Evolutionary conservation across 1,140 invertebrate species (phyloP).

Genomic region (Parasteatoda tepidariorum): DNA sequence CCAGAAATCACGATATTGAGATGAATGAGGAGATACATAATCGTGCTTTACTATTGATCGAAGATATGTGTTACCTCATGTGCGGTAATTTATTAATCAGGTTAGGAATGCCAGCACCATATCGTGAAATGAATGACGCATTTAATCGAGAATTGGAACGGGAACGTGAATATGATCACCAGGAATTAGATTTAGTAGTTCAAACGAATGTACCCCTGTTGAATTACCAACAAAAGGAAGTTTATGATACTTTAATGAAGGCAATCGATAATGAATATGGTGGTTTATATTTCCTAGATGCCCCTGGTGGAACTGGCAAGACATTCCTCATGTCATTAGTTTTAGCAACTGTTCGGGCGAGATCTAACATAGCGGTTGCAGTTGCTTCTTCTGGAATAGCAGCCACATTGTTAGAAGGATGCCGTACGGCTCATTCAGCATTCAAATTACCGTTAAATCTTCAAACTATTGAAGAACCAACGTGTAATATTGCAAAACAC

Average conservation of each 20-base stretch:
- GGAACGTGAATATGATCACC: not conserved
- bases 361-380: constrained; percentile 67
- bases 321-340: constrained; percentile 65
- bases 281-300: constrained; percentile 61
- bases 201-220: not conserved
- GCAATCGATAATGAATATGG: not conserved
- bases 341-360: constrained; percentile 53
- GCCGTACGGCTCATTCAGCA: constrained; percentile 71
- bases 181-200: not conserved
- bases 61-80: constrained; percentile 10
- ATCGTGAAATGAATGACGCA: too few relatives aligned
- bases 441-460: constrained; percentile 70
- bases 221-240: not conserved
- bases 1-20: too few relatives aligned
- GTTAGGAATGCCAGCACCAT: too few relatives aligned
- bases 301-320: constrained; percentile 65
- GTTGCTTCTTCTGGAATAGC: constrained; percentile 73
- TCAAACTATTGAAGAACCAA: constrained; percentile 39
- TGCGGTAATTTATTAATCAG: constrained; percentile 6
- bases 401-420: constrained; percentile 70
- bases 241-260: not conserved
- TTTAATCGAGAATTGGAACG: too few relatives aligned
- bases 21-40: not conserved
- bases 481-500: constrained; percentile 37
- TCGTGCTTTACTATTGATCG: not conserved